Evolutionary conservation across 2,888 invertebrate genomes (phyloP).

Genomic region (Carpatolechia fugitivella): DNA sequence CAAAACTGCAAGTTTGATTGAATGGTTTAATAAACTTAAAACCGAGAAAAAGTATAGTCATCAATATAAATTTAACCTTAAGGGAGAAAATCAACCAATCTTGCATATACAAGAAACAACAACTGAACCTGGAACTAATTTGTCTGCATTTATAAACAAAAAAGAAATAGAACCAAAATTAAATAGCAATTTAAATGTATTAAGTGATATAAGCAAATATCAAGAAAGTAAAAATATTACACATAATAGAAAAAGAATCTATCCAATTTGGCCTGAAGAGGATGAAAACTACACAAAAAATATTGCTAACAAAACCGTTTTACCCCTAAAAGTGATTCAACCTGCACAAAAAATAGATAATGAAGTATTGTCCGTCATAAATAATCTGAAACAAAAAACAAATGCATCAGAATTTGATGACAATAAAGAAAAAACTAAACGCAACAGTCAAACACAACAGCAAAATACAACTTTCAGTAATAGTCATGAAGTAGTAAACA

Average conservation of each 20-base stretch:
- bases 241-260: not conserved
- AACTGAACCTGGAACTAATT: not conserved
- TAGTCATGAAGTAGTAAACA: too few relatives aligned
- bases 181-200: not conserved
- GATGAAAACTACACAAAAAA: not conserved
- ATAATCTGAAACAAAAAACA: too few relatives aligned
- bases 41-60: not conserved
- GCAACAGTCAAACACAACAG: too few relatives aligned
- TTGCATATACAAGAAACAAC: not conserved
- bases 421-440: too few relatives aligned
- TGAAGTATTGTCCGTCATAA: too few relatives aligned
- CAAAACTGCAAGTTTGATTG: not conserved
- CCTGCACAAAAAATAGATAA: not conserved
- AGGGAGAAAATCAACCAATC: not conserved
- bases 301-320: not conserved
- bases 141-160: too few relatives aligned
- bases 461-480: too few relatives aligned
- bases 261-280: constrained; percentile 14
- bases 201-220: not conserved
- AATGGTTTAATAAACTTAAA: not conserved
- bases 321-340: not conserved
- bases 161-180: not conserved
- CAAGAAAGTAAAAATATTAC: not conserved
- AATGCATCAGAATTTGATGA: too few relatives aligned
- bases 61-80: not conserved